Base-by-base conservation (phyloP, 2,797 vertebrate genomes). In the Muscicapa striata region DNA sequence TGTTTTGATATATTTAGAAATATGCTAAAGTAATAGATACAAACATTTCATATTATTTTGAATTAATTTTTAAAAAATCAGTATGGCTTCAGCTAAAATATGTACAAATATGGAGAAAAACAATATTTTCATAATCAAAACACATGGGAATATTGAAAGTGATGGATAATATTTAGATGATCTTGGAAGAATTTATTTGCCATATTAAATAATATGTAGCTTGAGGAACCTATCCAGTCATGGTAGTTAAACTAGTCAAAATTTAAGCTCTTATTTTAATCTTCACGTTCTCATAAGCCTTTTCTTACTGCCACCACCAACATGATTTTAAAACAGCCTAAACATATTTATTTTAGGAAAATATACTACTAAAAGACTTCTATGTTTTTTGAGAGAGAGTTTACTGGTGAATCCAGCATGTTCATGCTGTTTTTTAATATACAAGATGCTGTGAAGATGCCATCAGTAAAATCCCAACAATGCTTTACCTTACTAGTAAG, bases 361-460 rank as follows among this genome's bases (percentile, higher is more conserved):
- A 77, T 29, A 74, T 13, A 2, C 20, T 55, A 6, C 62, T 51
- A n/a, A 63, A 46, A 64, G 38, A 8, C 40, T 75, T 3, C 8
- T 45, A 12, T 79, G 21, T 73, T 84, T 84, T 52, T 36, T 26
- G 22, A 82, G 41, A 62, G 45, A 30, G 51, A 40, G 6, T 93
- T 88, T 90, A 30, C 40, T 58, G 13, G 59, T 8, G 5, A 66
- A 61, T 59, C 34, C 70, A 55, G 51, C 69, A 82, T 63, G 58
- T 94, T 95, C 84, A 73, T 80, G 41, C 22, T 57, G 14, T 62
- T 77, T 96, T 95, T 69, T 12, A 91, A 36, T 46, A 9, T 92
- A 74, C 77, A 93, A 97, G 89, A 95, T 96, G 68, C 54, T 84
- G 91, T 89, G 38, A 92, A 73, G 51, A 78, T 79, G 27, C 34